Conservation (phyloP, 2,888 invertebrate genomes). For the Volucella inflata region DNA sequence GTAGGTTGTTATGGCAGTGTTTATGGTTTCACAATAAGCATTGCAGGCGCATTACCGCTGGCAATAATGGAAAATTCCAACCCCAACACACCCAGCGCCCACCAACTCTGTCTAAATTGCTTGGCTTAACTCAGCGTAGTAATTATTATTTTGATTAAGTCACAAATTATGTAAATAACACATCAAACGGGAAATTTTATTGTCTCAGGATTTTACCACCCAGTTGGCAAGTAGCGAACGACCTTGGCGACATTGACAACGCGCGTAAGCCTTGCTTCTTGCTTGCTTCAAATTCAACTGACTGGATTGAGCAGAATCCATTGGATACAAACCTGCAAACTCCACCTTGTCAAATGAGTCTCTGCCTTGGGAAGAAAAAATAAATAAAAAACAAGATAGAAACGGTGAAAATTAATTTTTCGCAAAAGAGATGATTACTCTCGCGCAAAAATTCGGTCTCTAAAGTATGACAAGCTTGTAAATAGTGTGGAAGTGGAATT, state of each 20-base stretch:
- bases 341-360: too few species aligned
- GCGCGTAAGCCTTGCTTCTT: neutral
- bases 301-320: too few species aligned
- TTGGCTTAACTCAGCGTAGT: slow-evolving; percentile 37
- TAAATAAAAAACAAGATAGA: too few species aligned
- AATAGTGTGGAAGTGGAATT: slow-evolving; percentile 22
- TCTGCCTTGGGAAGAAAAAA: too few species aligned
- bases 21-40: neutral
- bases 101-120: slow-evolving; percentile 23
- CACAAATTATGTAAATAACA: slow-evolving; percentile 58
- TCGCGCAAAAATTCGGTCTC: neutral
- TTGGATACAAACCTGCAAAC: too few species aligned
- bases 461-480: slow-evolving; percentile 14
- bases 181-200: slow-evolving; percentile 57
- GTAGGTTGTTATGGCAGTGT: neutral
- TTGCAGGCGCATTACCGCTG: neutral
- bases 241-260: neutral
- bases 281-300: slow-evolving; percentile 30
- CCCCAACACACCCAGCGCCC: neutral
- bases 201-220: slow-evolving; percentile 32
- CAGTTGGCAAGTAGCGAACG: neutral
- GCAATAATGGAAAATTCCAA: neutral
- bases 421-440: too few species aligned
- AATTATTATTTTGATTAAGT: slow-evolving; percentile 60
- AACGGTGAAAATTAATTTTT: too few species aligned